Evolutionary conservation across 1,140 invertebrate species (phyloP), one percentile per base, ranked within the genome.

Genomic region (Drosophila erecta): DNA sequence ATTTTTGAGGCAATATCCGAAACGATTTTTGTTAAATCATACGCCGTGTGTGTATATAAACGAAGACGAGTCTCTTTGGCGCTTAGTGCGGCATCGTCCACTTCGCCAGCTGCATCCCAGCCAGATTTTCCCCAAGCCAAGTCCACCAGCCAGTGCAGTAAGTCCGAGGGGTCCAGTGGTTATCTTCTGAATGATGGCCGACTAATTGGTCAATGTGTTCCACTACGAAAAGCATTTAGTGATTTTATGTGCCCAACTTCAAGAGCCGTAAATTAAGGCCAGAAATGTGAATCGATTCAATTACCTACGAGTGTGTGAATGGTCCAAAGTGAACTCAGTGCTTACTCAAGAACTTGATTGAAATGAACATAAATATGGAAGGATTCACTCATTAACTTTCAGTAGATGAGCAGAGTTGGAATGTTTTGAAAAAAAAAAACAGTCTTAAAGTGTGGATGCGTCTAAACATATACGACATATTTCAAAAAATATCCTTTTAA

Each of bases 11-110:
- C 83, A 71, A 81, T 81, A 77, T 83, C 80, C 83, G 71, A 87
- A 77, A 79, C 84, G 84, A 79, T 73, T 84, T 87, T 80, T 77
- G 84, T 87, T 90, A 87, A 87, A 89, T 79, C 85, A 87, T 90
- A 83, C 76, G 72, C 60, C 80, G 72, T 80, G 85, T 79, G 70
- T 79, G 76, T 89, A 89, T 89, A 89, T 78, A 89, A 89, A 65
- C 85, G 85, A 84, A 90, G 85, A 90, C 85, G 85, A 81, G 76
- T 84, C 84, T 80, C 66, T 76, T 72, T 49, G 65, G 40, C 54
- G 80, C 64, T 89, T 89, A 89, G 84, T 89, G 85, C 85, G 85
- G 81, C 76, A 69, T 61, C 84, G 61, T 90, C 86, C 84, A 90
- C 84, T 78, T 89, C 69, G 75, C 76, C 85, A 85, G 79, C 76